Base-by-base conservation (phyloP, 2,888 invertebrate genomes). In the Volucella bombylans region DNA sequence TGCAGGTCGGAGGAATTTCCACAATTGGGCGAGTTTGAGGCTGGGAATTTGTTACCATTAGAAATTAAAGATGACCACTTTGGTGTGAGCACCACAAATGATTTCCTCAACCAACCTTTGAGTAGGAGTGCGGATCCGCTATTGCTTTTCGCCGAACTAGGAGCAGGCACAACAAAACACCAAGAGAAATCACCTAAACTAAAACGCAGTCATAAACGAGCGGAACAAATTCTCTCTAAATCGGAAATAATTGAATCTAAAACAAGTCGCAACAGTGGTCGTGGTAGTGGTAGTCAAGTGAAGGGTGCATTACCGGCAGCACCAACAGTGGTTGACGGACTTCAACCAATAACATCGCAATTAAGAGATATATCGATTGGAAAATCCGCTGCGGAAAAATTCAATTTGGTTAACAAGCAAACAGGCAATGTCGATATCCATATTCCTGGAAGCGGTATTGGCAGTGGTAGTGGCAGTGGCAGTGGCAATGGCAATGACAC, bases 1-100 rank as follows among this genome's bases (percentile, higher is more conserved):
- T 57, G 79, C 62, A 79, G 85, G 38, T 14, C 85, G 0, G 81
- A 47, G 8, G 59, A 82, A 8, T 78, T 81, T 49, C 52, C 82
- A 59, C 76, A 81, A 72, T 50, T 65, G 69, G 9, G 82, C 55
- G n/a, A 86, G 54, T 68, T 76, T 41, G 47, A 86, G 72, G 38
- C n/a, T 64, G 57, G 85, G 62, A 78, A 82, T 64, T 47, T 79
- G 72, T 65, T 74, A 55, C 59, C 64, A 88, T 90, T 94, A 64
- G 94, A 94, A 87, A 94, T 94, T 89, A 94, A 94, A 87, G 94
- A 94, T 86, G 94, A 94, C 88, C 94, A 94, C 88, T 94, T 94
- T 86, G 94, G 94, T 0, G 93, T 94, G 87, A 90, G 90, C 77
- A 90, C 90, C 8, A 90, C 89, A n/a, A 89, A 89, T 49, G 89